Base-by-base conservation (phyloP, 2,113 vertebrate species). In the Sphaerodactylus townsendi region DNA sequence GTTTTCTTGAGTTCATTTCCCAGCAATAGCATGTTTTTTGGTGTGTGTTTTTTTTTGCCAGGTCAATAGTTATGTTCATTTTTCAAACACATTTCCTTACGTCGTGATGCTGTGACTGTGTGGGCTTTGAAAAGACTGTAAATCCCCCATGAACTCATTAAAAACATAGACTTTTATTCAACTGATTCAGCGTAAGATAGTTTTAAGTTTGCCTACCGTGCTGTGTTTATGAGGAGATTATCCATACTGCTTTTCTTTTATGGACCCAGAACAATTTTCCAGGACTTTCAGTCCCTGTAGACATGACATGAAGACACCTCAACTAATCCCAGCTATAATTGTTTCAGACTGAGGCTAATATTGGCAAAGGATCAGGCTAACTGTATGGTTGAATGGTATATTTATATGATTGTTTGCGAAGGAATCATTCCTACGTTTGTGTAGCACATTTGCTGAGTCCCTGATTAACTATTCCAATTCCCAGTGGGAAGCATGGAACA, bases 1-100 rank as follows among this genome's bases (percentile, higher is more conserved):
- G 72, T 75, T 76, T 77, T 25, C 48, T 79, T 50, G 66, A 85
- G 33, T 87, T 10, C 69, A 59, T 68, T 86, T 90, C 79, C 7
- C 64, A 70, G 28, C 84, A 69, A 77, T 68, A 10, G 76, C 25
- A 5, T 25, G 73, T 74, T 64, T 30, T n/a, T n/a, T n/a, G n/a
- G n/a, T n/a, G n/a, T n/a, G n/a, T n/a, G n/a, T n/a, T n/a, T n/a
- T n/a, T 50, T 41, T 44, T 53, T 62, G 77, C 77, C 88, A 88
- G 81, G 35, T 59, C 73, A 53, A 71, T 30, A 78, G 15, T 17
- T 71, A 10, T 77, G 68, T 88, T 83, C 79, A 33, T 28, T 66
- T 66, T 72, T 28, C 5, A 80, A 39, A 41, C 68, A 74, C 23
- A 17, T 68, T 68, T 84, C 66, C 21, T 62, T 44, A 44, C 44